A percentile compares a stretch with the other conserved stretches of the same genome.
These are phyloP conservation scores for Tadarida brasiliensis DNA, from an alignment of 2,797 vertebrate genomes.

Conservation along the genomic window DNA sequence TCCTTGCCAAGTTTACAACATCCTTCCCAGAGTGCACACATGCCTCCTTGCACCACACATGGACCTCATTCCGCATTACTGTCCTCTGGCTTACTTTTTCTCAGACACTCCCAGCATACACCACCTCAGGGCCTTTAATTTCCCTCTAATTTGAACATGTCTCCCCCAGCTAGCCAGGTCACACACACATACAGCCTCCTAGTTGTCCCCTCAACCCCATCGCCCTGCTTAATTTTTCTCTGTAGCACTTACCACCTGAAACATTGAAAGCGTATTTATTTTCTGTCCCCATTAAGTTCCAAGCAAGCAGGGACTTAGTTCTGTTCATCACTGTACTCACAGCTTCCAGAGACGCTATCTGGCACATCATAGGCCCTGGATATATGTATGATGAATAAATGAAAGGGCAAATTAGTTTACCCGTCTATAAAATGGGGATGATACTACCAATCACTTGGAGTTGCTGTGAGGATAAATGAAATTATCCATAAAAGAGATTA, in stretches of 20 bases:
- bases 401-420: constrained; percentile 23
- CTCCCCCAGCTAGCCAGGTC: background rate
- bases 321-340: background rate
- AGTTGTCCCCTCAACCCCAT: accelerated
- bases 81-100: background rate
- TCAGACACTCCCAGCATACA: background rate
- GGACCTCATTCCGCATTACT: background rate
- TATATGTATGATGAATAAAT: background rate
- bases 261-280: background rate
- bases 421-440: background rate
- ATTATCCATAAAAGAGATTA: background rate
- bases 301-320: background rate
- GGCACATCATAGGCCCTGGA: background rate
- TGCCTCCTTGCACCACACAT: background rate
- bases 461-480: background rate
- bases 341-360: constrained; percentile 13
- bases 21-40: background rate
- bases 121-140: background rate
- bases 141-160: background rate
- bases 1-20: background rate
- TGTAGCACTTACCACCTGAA: background rate
- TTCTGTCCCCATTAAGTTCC: background rate
- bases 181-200: background rate
- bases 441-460: background rate
- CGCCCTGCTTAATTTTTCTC: background rate